Evolutionary conservation across 2,888 invertebrate species (phyloP).

Genomic region (Meteorus colon): DNA sequence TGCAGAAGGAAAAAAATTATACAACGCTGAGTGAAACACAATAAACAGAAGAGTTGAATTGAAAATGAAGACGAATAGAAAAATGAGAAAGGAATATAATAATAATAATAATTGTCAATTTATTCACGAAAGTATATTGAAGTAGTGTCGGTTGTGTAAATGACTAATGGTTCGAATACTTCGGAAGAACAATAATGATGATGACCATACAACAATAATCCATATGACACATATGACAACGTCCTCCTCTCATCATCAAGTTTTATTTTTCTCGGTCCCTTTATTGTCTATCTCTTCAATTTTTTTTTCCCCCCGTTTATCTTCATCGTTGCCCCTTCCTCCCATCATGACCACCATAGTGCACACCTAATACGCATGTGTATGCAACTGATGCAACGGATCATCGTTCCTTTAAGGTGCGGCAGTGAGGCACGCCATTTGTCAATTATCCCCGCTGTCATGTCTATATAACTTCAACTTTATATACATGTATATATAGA

Average conservation of each 20-base stretch:
- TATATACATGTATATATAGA: constrained; percentile 38
- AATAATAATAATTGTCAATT: neutral
- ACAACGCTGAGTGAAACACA: neutral
- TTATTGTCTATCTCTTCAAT: neutral
- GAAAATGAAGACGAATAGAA: neutral
- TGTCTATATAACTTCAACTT: constrained; percentile 35
- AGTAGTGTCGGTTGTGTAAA: too few relatives aligned
- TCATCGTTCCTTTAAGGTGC: constrained; percentile 53
- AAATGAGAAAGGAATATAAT: neutral
- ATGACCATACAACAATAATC: neutral
- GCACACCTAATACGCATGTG: constrained; percentile 20
- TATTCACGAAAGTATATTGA: neutral
- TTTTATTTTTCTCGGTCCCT: neutral
- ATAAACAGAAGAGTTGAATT: neutral
- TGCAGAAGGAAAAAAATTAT: neutral
- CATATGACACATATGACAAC: neutral
- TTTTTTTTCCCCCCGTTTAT: constrained; percentile 8
- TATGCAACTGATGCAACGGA: constrained; percentile 50
- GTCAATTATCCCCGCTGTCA: constrained; percentile 46
- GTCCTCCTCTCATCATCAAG: neutral
- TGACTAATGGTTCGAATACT: neutral
- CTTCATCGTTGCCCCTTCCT: neutral
- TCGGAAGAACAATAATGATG: neutral
- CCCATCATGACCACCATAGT: neutral
- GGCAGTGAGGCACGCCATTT: constrained; percentile 50